Base-by-base conservation (phyloP, 2,888 invertebrate species). In the Leptinotarsa peninsularis region DNA sequence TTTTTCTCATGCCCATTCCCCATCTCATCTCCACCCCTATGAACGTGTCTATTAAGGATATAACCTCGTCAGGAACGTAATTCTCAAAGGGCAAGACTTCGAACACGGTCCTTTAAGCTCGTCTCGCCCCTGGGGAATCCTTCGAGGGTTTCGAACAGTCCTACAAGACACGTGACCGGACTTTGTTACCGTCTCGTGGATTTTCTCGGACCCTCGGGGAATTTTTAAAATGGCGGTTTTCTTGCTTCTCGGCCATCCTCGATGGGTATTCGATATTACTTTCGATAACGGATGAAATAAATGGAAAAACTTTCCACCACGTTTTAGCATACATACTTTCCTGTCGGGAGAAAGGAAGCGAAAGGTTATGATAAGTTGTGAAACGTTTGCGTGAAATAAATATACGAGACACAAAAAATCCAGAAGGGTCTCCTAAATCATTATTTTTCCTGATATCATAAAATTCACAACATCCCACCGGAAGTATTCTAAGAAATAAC, bases 1-100 rank as follows among this genome's bases (percentile, higher is more conserved):
- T 52, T 52, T 52, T 15, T 15, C 17, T n/a, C 52, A 17, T 2
- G 0, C 52, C 2, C 14, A 17, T 52, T 7, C 3, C 52, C 58
- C 21, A 14, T 21, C 5, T 58, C 49, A 13, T 17, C 56, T 49
- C 66, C 23, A 66, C 72, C 56, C 56, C 54, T 60, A 33, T 72
- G 72, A n/a, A 82, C 74, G 77, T 78, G 83, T 82, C 84, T 82
- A 82, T 82, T 82, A 83, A 81, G 63, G 33, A 21, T 49, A 33
- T 66, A 73, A 72, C 75, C 54, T 27, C 69, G 76, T 79, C 76
- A 79, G 80, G 78, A 81, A 75, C 78, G 82, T 81, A 82, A 81
- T 81, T 78, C 80, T 81, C 81, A 76, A 76, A 74, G 78, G 78
- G 72, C 67, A 73, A 63, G 49, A 52, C 63, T 72, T 72, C 17